Evolutionary conservation across 2,113 vertebrate genomes (phyloP).

Genomic region (Aramus guarauna): DNA sequence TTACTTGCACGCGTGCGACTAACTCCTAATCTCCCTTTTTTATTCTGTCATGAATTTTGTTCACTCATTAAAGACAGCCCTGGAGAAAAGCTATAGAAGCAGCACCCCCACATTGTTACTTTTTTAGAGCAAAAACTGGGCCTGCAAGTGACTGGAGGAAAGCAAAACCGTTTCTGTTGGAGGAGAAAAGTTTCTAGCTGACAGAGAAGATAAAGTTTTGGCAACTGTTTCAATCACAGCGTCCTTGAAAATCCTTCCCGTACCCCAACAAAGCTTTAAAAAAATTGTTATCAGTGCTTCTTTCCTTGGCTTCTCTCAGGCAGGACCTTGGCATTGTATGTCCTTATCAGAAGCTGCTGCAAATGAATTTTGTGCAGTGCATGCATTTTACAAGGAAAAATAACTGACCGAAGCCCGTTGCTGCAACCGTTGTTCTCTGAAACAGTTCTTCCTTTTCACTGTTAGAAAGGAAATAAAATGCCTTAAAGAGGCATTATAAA

Average conservation of each 20-base stretch:
- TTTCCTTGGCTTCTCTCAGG: constrained; percentile 20
- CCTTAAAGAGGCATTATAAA: not conserved
- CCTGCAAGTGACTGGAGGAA: not conserved
- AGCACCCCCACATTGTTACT: not conserved
- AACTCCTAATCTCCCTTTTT: not conserved
- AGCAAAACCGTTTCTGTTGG: not conserved
- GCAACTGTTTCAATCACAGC: not conserved
- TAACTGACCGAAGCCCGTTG: not conserved
- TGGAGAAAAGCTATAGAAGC: not conserved
- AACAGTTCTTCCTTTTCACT: not conserved
- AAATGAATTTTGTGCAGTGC: not conserved
- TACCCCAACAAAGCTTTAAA: not conserved
- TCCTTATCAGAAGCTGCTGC: constrained; percentile 13
- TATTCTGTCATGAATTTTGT: not conserved
- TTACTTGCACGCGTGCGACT: rapidly evolving
- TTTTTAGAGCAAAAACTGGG: not conserved
- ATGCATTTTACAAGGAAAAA: not conserved
- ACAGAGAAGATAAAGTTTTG: not conserved
- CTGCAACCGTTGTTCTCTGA: rapidly evolving
- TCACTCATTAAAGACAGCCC: not conserved
- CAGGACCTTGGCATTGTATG: constrained; percentile 10
- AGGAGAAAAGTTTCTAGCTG: not conserved
- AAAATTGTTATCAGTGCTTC: not conserved
- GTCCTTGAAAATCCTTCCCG: constrained; percentile 35
- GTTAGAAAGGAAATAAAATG: not conserved